These are phyloP conservation scores for Pluvialis apricaria DNA, from an alignment of 2,113 vertebrate genomes.

Conservation along the genomic window DNA sequence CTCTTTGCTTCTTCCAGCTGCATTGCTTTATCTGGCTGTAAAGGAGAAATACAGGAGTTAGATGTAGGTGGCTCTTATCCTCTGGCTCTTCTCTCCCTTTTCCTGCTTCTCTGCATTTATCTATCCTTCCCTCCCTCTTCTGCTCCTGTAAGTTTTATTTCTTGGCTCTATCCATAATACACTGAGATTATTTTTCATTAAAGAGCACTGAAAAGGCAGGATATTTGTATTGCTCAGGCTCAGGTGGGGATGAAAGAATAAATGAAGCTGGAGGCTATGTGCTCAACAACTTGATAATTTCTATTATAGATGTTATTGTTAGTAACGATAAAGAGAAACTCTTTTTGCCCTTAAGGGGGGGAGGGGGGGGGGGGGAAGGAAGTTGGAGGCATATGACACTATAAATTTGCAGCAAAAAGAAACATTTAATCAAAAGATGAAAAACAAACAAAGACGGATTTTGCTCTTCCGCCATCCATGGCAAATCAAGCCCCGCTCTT, in stretches of 20 bases:
- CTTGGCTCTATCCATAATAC: background rate
- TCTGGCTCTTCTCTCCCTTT: background rate
- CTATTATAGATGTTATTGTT: slow-evolving; percentile 46
- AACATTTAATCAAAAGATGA: background rate
- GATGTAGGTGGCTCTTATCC: background rate
- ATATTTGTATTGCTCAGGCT: slow-evolving; percentile 31
- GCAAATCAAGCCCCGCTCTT: background rate
- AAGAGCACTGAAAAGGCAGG: slow-evolving; percentile 21
- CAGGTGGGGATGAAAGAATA: slow-evolving; percentile 17
- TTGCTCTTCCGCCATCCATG: background rate
- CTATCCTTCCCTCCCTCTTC: background rate
- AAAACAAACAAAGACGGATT: background rate
- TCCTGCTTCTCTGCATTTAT: background rate
- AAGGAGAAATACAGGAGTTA: background rate
- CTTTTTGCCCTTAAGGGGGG: background rate
- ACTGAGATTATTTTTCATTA: slow-evolving; percentile 35
- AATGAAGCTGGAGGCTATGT: background rate
- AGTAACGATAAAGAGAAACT: background rate
- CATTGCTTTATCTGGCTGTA: background rate
- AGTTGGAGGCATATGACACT: background rate
- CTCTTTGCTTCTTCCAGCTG: fast-evolving
- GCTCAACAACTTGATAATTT: background rate
- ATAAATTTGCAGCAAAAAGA: background rate
- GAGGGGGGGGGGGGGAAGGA: background rate
- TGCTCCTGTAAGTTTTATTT: slow-evolving; percentile 9